Evolutionary conservation across 2,113 vertebrate genomes (phyloP).

Genomic region (Gallinago jamesoni): DNA sequence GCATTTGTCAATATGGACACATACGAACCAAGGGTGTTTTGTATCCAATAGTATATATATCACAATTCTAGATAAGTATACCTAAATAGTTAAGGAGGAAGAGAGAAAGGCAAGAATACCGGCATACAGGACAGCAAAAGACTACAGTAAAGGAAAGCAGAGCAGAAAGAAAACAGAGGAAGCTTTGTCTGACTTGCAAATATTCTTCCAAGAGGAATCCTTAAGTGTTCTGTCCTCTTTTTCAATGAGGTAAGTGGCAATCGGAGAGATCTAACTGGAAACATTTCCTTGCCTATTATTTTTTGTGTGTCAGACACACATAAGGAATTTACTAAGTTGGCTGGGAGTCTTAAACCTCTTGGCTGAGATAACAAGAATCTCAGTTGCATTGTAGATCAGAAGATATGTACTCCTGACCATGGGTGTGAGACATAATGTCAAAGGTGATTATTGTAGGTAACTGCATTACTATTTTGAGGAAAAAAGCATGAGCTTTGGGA

Average conservation of each 20-base stretch:
- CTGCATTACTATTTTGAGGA: background rate
- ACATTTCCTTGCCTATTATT: background rate
- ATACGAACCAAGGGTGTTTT: background rate
- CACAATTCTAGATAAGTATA: background rate
- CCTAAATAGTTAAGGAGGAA: background rate
- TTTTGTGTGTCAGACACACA: background rate
- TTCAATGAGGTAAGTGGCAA: background rate
- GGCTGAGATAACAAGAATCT: background rate
- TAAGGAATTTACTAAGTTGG: background rate
- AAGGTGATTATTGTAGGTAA: background rate
- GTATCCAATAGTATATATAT: background rate
- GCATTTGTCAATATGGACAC: background rate
- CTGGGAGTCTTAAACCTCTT: background rate
- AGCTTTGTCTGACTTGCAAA: background rate
- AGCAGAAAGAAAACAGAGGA: background rate
- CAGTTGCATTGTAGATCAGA: background rate
- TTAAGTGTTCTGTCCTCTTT: background rate
- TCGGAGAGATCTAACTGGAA: background rate
- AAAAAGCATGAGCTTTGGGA: background rate
- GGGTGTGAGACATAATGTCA: background rate
- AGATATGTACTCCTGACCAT: background rate
- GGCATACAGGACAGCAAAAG: background rate
- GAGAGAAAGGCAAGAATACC: background rate
- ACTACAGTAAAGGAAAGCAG: background rate
- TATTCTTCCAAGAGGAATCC: background rate